Base-by-base conservation (phyloP, 2,888 invertebrate species). In the Drosophila barbarae region DNA sequence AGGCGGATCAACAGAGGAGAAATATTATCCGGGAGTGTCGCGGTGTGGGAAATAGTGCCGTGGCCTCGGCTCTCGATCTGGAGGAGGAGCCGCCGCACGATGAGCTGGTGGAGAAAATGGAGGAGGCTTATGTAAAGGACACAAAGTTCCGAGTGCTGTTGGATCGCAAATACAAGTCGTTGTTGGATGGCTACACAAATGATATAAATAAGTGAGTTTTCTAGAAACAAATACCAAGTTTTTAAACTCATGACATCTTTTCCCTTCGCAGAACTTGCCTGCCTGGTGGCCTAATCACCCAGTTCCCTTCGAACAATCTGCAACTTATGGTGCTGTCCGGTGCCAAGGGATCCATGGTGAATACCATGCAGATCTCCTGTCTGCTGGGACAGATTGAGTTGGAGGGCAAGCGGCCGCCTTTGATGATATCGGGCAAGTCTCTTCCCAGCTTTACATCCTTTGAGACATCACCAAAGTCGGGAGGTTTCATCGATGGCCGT, bases 271-370 rank as follows among this genome's bases (percentile, higher is more conserved):
- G 93, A 76, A 92, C 92, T 0, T 98, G 97, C 86, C 91, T 98
- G 64, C 95, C 96, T 0, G 92, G 92, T 63, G 98, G 98, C 2
- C 91, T 99, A 41, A 90, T 96, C 8, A 93, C 94, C 70, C 93
- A 94, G 77, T 99, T 99, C 87, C 99, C 99, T 0, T 90, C 93
- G 18, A 99, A 99, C 88, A 98, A 98, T 90, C 92, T 99, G n/a
- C 98, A 99, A 88, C 89, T 99, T 76, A 99, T 99, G 98, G 98
- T 99, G 0, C 94, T 96, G 84, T 98, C 99, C 18, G 99, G 99
- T 68, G 99, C 99, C 0, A 99, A 99, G 90, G 99, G 98, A n/a
- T 97, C 98, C 0, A 94, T 95, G 56, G 99, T 98, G 0, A 99
- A 99, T 88, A 96, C 97, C 78, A 97, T 98, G 96, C 98, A 99